Evolutionary conservation across 1,140 invertebrate genomes (phyloP).

Genomic region (Ruditapes philippinarum): DNA sequence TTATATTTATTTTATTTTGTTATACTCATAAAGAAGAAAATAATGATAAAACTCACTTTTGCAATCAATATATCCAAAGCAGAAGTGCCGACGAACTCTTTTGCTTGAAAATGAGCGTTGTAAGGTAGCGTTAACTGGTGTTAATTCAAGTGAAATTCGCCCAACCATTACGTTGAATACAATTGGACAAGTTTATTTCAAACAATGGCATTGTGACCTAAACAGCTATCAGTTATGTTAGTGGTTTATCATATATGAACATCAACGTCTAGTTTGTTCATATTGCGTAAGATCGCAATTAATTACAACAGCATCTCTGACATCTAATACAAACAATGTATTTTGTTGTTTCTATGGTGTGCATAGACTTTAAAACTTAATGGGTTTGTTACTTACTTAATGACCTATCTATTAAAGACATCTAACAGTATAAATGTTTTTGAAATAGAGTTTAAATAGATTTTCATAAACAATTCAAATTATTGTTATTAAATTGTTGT

Average conservation of each 20-base stretch:
- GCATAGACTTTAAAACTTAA: no score
- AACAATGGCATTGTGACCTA: conserved; percentile 13
- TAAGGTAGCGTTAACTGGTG: not conserved
- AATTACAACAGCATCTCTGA: not conserved
- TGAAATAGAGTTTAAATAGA: no score
- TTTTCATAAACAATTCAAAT: no score
- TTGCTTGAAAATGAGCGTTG: not conserved
- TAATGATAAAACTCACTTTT: no score
- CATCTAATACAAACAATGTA: no score
- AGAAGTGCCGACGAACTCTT: not conserved
- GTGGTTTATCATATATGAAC: conserved; percentile 7
- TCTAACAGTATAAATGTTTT: no score
- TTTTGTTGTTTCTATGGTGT: no score
- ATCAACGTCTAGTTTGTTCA: not conserved
- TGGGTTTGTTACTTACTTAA: no score
- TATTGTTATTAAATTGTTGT: no score
- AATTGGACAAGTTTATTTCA: not conserved
- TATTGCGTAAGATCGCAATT: not conserved
- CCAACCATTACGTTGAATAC: not conserved
- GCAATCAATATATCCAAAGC: not conserved
- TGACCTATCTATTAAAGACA: no score
- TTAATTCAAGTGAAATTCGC: not conserved
- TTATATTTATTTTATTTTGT: no score
- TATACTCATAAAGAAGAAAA: no score
- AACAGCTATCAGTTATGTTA: not conserved